phyloP scores from a whole-genome alignment of 2,888 invertebrate species.

The Cerastis rubricosa region DNA sequence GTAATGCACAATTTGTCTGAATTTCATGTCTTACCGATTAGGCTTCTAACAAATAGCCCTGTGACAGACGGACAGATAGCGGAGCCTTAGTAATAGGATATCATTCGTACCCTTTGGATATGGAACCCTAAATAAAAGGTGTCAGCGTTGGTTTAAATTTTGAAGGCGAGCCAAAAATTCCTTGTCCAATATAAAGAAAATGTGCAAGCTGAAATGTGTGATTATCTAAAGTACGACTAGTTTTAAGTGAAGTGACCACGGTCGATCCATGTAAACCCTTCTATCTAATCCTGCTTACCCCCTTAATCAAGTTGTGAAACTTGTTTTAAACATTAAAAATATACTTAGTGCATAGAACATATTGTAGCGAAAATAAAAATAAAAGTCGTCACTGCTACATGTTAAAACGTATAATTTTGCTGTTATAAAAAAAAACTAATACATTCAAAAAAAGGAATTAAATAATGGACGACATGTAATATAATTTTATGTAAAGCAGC shows the following conservation, averaged over 20 bases:
- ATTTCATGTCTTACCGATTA: background rate
- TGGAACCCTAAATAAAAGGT: background rate
- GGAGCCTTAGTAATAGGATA: background rate
- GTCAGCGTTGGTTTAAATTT: background rate
- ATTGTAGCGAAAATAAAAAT: too few relatives aligned
- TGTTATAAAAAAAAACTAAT: too few relatives aligned
- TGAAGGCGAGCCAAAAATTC: background rate
- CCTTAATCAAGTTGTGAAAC: background rate
- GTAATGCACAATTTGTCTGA: background rate
- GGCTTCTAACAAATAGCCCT: background rate
- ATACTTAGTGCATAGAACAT: background rate
- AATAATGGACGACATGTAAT: too few relatives aligned
- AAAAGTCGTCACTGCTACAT: too few relatives aligned
- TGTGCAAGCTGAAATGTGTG: slow-evolving; percentile 17
- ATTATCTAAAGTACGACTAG: slow-evolving; percentile 27
- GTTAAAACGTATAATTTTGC: too few relatives aligned
- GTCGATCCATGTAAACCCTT: slow-evolving; percentile 20
- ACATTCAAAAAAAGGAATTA: too few relatives aligned
- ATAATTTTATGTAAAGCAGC: too few relatives aligned
- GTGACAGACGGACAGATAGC: background rate
- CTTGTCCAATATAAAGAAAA: slow-evolving; percentile 12
- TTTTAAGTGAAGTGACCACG: slow-evolving; percentile 30
- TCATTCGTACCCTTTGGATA: background rate
- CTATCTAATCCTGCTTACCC: too few relatives aligned
- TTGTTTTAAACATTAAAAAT: background rate